phyloP scores from a whole-genome alignment of 2,888 invertebrate species.

The Netelia fuscicornis region DNA sequence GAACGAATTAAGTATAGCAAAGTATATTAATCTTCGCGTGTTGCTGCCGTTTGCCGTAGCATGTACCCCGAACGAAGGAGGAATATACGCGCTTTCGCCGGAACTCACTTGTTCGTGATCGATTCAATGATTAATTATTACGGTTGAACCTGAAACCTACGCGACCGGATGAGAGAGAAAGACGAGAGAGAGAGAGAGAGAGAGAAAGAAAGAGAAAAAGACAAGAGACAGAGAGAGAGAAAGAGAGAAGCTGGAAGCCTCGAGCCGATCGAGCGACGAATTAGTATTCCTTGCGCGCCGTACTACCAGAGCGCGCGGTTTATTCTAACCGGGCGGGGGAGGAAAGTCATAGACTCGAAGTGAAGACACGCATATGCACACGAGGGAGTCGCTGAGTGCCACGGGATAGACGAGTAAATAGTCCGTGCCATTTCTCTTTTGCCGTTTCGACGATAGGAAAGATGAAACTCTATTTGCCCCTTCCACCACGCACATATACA shows the following conservation, averaged over 20 bases:
- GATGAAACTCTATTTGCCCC: conserved; percentile 53
- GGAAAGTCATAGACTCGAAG: conserved; percentile 28
- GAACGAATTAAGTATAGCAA: conserved; percentile 51
- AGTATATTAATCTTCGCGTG: conserved; percentile 55
- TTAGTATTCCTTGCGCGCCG: conserved; percentile 66
- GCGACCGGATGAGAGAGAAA: conserved; percentile 69
- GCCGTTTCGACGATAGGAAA: conserved; percentile 28
- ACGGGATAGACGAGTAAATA: conserved; percentile 39
- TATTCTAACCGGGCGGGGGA: conserved; percentile 28
- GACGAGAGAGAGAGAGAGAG: conserved; percentile 2
- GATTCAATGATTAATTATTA: conserved; percentile 71
- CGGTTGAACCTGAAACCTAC: conserved; percentile 67
- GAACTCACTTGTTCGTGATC: conserved; percentile 69
- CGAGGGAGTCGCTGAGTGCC: conserved; percentile 19
- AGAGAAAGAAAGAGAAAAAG: neutral
- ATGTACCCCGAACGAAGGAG: neutral
- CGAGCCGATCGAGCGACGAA: conserved; percentile 58
- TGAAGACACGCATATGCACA: conserved; percentile 16
- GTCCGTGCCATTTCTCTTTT: conserved; percentile 38
- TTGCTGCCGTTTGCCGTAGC: conserved; percentile 12
- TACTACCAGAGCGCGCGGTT: conserved; percentile 15
- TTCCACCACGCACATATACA: neutral
- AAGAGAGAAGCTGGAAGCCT: conserved; percentile 18
- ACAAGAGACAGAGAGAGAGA: neutral
- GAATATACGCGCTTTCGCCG: conserved; percentile 65